phyloP scores from a whole-genome alignment of 2,888 invertebrate species.

The Limnephilus lunatus region DNA sequence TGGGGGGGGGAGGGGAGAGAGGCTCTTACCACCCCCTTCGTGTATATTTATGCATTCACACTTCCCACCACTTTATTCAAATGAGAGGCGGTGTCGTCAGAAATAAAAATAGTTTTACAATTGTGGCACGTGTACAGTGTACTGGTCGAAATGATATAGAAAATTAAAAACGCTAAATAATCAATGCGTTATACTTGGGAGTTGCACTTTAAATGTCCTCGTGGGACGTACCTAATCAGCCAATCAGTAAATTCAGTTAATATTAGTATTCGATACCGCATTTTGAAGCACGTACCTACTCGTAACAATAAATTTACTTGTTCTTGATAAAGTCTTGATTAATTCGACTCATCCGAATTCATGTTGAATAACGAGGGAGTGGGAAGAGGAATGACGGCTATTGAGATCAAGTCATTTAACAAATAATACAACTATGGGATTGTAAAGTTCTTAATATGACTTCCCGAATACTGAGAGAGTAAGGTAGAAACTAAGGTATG shows the following conservation, averaged over 20 bases:
- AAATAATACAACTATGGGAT: no score
- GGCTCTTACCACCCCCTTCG: not conserved
- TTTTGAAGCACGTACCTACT: not conserved
- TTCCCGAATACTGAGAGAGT: no score
- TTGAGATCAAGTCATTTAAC: no score
- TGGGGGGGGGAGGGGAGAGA: not conserved
- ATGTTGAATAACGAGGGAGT: no score
- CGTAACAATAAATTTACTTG: no score
- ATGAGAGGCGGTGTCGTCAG: constrained; percentile 16
- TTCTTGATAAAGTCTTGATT: no score
- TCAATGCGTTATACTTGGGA: not conserved
- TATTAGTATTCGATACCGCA: not conserved
- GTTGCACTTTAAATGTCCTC: not conserved
- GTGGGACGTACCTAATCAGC: not conserved
- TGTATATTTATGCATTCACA: constrained; percentile 18
- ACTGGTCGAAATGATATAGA: not conserved
- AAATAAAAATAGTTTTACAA: not conserved
- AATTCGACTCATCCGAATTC: no score
- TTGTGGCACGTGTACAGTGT: not conserved
- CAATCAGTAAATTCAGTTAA: no score
- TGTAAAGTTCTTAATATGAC: no score
- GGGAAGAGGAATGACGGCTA: no score
- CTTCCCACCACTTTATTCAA: constrained; percentile 40
- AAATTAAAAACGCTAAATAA: not conserved
- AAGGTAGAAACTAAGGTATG: no score